A percentile compares a stretch with the other conserved stretches of the same genome.
phyloP scores from a whole-genome alignment of 2,888 invertebrate species.

The Zygothrica quintamaculata region DNA sequence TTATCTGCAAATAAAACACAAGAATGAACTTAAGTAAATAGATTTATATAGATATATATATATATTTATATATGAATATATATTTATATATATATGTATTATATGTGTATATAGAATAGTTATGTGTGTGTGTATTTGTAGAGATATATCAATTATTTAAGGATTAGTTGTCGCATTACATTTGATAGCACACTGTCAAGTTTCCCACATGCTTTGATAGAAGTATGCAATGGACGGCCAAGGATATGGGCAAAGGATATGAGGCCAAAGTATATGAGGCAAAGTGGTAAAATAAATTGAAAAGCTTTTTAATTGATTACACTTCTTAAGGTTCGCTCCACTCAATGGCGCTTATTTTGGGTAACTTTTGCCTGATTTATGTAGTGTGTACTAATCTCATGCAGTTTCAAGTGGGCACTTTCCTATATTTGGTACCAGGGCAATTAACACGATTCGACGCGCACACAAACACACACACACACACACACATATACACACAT shows the following conservation, averaged over 20 bases:
- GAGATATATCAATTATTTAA: no score
- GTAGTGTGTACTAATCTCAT: constrained; percentile 63
- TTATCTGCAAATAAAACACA: no score
- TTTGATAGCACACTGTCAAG: background rate
- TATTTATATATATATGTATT: no score
- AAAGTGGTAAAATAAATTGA: constrained; percentile 41
- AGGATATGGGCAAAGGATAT: no score
- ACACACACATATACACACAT: background rate
- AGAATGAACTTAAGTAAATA: no score
- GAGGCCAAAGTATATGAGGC: no score
- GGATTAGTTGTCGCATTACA: no score
- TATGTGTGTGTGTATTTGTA: no score
- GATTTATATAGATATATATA: no score
- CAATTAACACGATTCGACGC: constrained; percentile 77
- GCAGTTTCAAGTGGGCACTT: constrained; percentile 50
- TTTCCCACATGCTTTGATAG: background rate
- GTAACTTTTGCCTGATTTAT: constrained; percentile 67
- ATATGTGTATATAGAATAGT: no score
- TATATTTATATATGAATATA: no score
- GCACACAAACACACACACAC: constrained; percentile 42
- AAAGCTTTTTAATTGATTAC: constrained; percentile 70
- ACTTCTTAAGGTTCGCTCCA: constrained; percentile 28
- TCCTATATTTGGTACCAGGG: constrained; percentile 27
- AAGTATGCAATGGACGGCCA: background rate
- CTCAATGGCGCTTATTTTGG: constrained; percentile 21